These are phyloP conservation scores for Lordiphosa clarofinis DNA, from an alignment of 1,140 invertebrate genomes.

Conservation along the genomic window DNA sequence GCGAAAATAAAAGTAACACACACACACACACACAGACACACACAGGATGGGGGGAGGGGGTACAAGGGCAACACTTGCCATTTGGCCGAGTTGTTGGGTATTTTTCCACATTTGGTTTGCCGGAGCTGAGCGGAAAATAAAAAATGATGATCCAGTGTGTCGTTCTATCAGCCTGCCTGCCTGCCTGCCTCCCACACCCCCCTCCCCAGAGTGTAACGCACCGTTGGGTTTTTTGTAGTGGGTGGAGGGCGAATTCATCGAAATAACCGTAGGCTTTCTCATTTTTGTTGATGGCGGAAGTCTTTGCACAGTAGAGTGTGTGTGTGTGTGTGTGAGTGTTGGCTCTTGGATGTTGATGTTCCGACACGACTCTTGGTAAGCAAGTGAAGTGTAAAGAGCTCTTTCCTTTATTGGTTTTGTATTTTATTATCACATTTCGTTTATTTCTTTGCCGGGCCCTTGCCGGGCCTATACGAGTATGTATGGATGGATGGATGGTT, in stretches of 20 bases:
- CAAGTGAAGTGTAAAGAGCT: constrained; percentile 79
- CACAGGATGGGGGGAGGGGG: not conserved
- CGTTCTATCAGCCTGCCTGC: constrained; percentile 3
- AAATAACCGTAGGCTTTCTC: constrained; percentile 67
- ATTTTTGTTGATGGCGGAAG: constrained; percentile 56
- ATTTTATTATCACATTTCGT: constrained; percentile 79
- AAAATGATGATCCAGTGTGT: constrained; percentile 73
- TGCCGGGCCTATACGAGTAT: constrained; percentile 4
- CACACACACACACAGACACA: too few relatives aligned
- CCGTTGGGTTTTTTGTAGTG: constrained; percentile 32
- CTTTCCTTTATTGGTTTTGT: constrained; percentile 79
- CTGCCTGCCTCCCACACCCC: too few relatives aligned
- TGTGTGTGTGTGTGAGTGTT: constrained; percentile 9
- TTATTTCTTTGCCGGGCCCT: constrained; percentile 45
- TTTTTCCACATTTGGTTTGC: constrained; percentile 56
- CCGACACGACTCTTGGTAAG: constrained; percentile 64
- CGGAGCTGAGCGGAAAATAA: constrained; percentile 70
- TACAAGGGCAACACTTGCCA: constrained; percentile 26
- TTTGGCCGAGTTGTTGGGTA: constrained; percentile 49
- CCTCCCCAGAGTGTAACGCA: constrained; percentile 39
- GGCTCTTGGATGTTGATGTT: constrained; percentile 27
- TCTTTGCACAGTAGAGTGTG: constrained; percentile 29
- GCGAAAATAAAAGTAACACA: constrained; percentile 68
- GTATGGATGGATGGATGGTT: constrained; percentile 8
- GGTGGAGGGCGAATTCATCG: constrained; percentile 47